Base-by-base conservation (phyloP, 2,888 invertebrate genomes). In the Scaptomyza parva region DNA sequence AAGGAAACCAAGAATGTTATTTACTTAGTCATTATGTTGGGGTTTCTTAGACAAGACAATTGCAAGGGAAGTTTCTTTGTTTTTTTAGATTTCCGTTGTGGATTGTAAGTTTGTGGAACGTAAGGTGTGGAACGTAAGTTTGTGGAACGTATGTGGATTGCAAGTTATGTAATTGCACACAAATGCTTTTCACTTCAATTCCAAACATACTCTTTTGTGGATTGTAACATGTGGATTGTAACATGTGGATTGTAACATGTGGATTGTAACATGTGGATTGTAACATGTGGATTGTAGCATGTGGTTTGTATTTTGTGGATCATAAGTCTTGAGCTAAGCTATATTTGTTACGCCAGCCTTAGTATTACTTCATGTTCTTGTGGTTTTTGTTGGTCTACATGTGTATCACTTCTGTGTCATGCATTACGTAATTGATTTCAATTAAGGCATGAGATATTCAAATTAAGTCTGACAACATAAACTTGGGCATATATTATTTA, bases 391-490 rank as follows among this genome's bases (percentile, higher is more conserved):
- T 24, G 4, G 22, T 24, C 6, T 24, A 4, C 22, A 24, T 24
- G 24, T 24, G 14, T 17, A 17, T 24, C 24, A 17, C 39, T 39
- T 48, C 8, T 1, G 7, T 12, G 55, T n/a, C 54, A 39, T 33
- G 1, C 14, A 8, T 40, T 17, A 20, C 17, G 47, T 28, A 58
- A 58, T 61, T 61, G 48, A 61, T n/a, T 61, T 58, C 33, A 61
- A 58, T 61, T 47, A 41, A 41, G 40, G 9, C 40, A 12, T 14
- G 18, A 26, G 24, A 39, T 28, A 18, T 39, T 12, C 40, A 20
- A 40, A 20, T 48, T 33, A 33, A 12, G 20, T 8, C 58, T 47
- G 40, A 47, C 60, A 47, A 20, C 26, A 57, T 28, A 9, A 28
- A 28, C 22, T 22, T 22, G 5, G 22, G 22, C 22, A 2, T 22